Base-by-base conservation (phyloP, 2,113 vertebrate genomes). In the Balaenoptera acutorostrata region DNA sequence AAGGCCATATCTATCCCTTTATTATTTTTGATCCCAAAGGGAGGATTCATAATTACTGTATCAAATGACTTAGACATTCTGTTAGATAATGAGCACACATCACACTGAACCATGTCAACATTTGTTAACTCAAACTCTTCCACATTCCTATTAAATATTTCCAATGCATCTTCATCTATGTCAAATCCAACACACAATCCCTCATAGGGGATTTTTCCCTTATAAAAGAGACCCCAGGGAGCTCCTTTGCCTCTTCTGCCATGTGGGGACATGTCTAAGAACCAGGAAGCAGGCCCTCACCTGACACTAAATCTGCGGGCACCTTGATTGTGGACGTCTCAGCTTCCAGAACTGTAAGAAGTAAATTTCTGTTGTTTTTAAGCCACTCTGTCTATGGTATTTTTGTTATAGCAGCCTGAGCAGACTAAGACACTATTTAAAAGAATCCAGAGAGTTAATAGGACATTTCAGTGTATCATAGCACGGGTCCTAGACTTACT, bases 61-160 rank as follows among this genome's bases (percentile, higher is more conserved):
- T 99, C 99, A 98, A 99, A 99, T 93, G 98, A 99, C 82, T 99
- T 98, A 57, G 97, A 93, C 94, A 99, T 99, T 88, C 92, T 98
- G 27, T 99, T 98, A 64, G 98, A 81, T 90, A 99, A 97, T 80
- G 98, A 98, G 92, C 98, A 99, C 63, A 99, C 84, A 90, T 99
- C 99, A 98, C 98, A 99, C 87, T 99, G 99, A 97, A 99, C 98
- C 98, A 99, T 97, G 83, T 99, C 99, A 81, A 99, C 59, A 87
- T 99, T 99, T 0, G 94, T 96, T 86, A 99, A 99, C 83, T 99
- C 99, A 97, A 99, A 99, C 83, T 99, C 99, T 95, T 99, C 99
- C 44, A 98, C 98, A 72, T 99, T 99, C 95, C 98, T 99, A 90
- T 97, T 98, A 98, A 99, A 99, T 98, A 99, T 99, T 93, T 99